Percentiles rank a stretch among this genome's conserved stretches.
phyloP scores from a whole-genome alignment of 92 coral and sea anemone species.

The Phenganax marumi region DNA sequence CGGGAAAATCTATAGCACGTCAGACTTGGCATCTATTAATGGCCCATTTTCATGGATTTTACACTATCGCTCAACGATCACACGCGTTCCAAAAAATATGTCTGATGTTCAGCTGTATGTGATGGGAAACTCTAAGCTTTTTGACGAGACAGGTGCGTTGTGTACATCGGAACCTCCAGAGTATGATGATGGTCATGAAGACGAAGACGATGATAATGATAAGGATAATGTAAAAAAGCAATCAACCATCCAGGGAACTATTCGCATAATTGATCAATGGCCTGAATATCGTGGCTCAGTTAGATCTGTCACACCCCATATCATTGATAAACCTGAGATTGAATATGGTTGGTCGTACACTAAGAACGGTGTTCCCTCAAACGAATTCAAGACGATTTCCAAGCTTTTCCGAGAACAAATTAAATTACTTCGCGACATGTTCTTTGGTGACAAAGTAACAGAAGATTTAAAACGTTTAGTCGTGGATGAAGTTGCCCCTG shows the following conservation, averaged over 20 bases:
- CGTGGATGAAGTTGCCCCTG: constrained; percentile 52
- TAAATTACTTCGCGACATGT: constrained; percentile 46
- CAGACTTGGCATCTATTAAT: constrained; percentile 35
- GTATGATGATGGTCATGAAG: neutral
- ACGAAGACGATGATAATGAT: neutral
- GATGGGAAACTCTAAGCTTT: constrained; percentile 54
- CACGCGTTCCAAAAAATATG: constrained; percentile 47
- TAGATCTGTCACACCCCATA: constrained; percentile 33
- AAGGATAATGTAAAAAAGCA: no score
- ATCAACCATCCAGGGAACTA: constrained; percentile 48
- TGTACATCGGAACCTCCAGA: constrained; percentile 17
- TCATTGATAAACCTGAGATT: constrained; percentile 52
- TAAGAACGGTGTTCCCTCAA: constrained; percentile 35
- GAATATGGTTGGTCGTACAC: constrained; percentile 57
- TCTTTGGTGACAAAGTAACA: constrained; percentile 43
- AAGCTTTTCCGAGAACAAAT: constrained; percentile 52
- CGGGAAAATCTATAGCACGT: constrained; percentile 29
- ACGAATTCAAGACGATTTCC: constrained; percentile 38
- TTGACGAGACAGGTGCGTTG: constrained; percentile 52
- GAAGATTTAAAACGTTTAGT: constrained; percentile 23
- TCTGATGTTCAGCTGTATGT: constrained; percentile 54
- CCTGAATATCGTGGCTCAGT: constrained; percentile 56
- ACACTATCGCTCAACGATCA: constrained; percentile 44
- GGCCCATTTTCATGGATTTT: constrained; percentile 60
- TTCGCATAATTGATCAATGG: constrained; percentile 58